A percentile compares a stretch with the other conserved stretches of the same genome.
Conservation (phyloP, 2,797 vertebrate species). For the Coregonus sp. region DNA sequence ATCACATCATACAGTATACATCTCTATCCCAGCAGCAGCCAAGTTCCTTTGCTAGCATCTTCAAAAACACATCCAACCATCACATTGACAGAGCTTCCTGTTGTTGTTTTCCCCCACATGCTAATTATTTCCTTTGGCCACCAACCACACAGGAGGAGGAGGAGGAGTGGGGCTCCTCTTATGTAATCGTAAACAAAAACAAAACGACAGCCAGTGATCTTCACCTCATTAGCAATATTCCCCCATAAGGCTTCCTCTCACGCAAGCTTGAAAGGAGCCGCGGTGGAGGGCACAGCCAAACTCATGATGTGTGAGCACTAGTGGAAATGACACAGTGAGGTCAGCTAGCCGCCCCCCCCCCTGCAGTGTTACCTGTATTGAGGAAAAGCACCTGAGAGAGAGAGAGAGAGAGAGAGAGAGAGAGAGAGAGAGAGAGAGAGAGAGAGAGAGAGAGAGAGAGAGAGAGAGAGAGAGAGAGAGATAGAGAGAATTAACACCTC, state of each 20-base stretch:
- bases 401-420: not conserved
- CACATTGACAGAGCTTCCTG: not conserved
- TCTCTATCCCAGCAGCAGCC: not conserved
- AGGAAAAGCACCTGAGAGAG: no score
- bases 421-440: conserved; percentile 11
- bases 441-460: conserved; percentile 3
- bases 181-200: not conserved
- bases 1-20: not conserved
- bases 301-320: not conserved
- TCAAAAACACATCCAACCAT: not conserved
- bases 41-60: not conserved
- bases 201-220: not conserved
- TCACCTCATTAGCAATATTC: not conserved
- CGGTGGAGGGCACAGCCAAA: not conserved
- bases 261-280: not conserved
- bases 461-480: not conserved
- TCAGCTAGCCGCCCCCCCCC: no score
- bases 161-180: not conserved
- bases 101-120: not conserved
- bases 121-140: not conserved
- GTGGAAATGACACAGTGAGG: no score
- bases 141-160: not conserved
- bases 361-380: no score
- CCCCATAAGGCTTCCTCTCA: not conserved
- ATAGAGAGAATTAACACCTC: no score